These are phyloP conservation scores for Pristionchus entomophagus DNA, from an alignment of 2,888 invertebrate species.

Conservation along the genomic window DNA sequence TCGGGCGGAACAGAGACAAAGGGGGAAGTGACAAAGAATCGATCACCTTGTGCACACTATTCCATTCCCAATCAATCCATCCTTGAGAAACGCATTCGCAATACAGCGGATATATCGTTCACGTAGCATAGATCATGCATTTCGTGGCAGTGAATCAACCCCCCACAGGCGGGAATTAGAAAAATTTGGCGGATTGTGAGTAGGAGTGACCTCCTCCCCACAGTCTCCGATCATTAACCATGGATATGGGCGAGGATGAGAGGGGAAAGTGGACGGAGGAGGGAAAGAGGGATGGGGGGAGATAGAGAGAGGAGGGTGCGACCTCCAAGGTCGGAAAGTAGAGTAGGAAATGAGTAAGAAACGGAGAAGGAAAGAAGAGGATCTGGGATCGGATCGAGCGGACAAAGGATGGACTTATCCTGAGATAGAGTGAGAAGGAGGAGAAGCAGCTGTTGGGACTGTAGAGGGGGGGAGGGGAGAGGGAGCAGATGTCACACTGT, in stretches of 20 bases:
- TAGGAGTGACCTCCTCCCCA: neutral
- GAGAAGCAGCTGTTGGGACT: neutral
- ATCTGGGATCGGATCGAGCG: neutral
- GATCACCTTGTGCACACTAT: neutral
- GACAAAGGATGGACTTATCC: conserved; percentile 13
- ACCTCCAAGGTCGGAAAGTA: conserved; percentile 17
- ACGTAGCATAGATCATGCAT: no score
- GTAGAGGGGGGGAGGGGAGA: neutral
- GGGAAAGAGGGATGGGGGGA: conserved; percentile 25
- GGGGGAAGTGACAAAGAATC: neutral
- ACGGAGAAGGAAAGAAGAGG: neutral
- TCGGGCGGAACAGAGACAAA: neutral
- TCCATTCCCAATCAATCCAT: neutral
- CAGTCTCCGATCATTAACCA: neutral
- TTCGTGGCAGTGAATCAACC: no score
- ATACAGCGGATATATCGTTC: no score
- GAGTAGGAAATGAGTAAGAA: conserved; percentile 1
- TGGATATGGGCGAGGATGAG: conserved; percentile 7
- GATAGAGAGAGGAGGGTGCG: neutral
- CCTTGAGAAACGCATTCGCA: neutral
- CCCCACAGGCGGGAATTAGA: no score
- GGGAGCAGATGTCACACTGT: conserved; percentile 28
- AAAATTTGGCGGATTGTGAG: no score
- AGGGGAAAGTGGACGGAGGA: conserved; percentile 22
- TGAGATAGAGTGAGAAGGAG: neutral